Evolutionary conservation across 2,888 invertebrate species (phyloP), one percentile per base, ranked within the genome.

Genomic region (Cryptosula pallasiana): DNA sequence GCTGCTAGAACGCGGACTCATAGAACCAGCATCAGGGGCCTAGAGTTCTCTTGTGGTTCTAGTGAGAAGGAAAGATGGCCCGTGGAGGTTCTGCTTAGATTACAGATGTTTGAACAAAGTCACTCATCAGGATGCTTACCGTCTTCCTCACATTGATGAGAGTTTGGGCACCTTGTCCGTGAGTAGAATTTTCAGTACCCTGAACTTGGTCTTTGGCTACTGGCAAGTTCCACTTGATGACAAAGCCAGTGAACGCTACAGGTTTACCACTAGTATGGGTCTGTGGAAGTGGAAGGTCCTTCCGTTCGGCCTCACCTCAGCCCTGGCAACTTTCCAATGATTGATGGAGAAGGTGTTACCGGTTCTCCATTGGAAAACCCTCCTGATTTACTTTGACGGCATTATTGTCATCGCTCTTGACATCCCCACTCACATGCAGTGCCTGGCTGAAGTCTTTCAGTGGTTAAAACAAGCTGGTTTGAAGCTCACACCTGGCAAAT

Each of bases 121-220:
- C 45, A 45, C 45, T 13, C 5, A 5, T 45, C 45, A 45, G 45
- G 45, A 45, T 20, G 45, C 45, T 20, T 45, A 45, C 20, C 45
- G 9, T 20, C 45, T 45, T 20, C 45, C 45, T 20, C 45, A 20
- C 5, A 45, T 45, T 20, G 45, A 45, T 45, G 20, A 45, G 45
- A 45, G 45, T 20, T 20, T 45, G 20, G 45, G 20, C 45, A 20
- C 45, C 45, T 20, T 45, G 9, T 20, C 45, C 45, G 45, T 5
- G 9, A 45, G 45, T 45, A 5, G 20, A 5, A 13, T 45, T 20
- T 45, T 45, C 5, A 45, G 45, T 20, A 45, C 45, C 20, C 45
- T 45, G 9, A 45, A 45, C 45, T 69, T 74, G 34, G 34, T 35
- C n/a, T n/a, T n/a, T n/a, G n/a, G n/a, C n/a, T n/a, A n/a, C n/a